phyloP scores from a whole-genome alignment of 2,113 vertebrate species.

The Phylloscopus whistleri region DNA sequence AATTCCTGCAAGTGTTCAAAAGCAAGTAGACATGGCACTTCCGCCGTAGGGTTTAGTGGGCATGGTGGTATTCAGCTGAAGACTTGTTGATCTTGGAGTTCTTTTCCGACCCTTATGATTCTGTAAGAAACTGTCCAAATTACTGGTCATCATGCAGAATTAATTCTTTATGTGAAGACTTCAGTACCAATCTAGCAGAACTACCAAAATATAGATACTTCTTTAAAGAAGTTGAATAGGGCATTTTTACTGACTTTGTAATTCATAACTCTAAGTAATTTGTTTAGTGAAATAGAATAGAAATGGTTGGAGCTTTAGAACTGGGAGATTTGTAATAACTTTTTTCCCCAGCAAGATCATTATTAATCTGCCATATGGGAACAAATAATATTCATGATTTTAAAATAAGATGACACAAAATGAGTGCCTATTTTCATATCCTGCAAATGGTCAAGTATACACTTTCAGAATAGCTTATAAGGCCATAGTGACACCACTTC shows the following conservation, averaged over 20 bases:
- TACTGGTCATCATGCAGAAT: background rate
- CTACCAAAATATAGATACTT: background rate
- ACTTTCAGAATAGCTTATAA: background rate
- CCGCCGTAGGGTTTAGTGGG: fast-evolving
- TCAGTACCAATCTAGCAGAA: background rate
- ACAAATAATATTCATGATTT: background rate
- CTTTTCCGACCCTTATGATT: background rate
- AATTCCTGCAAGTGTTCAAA: background rate
- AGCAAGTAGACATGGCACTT: background rate
- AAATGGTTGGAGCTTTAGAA: background rate
- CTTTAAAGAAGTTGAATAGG: background rate
- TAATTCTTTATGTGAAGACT: background rate
- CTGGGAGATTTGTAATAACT: background rate
- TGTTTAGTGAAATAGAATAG: background rate
- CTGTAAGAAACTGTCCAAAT: background rate
- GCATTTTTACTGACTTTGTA: background rate
- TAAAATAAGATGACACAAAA: background rate
- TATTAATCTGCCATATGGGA: background rate
- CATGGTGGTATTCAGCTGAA: background rate
- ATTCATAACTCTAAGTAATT: background rate
- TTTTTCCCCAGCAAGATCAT: background rate
- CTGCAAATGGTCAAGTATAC: background rate
- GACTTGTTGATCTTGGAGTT: background rate
- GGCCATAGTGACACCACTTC: background rate
- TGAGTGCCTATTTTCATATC: background rate